Percentiles rank a stretch among this genome's conserved stretches.
Conservation (phyloP, 2,797 vertebrate species). For the Coreius guichenoti region DNA sequence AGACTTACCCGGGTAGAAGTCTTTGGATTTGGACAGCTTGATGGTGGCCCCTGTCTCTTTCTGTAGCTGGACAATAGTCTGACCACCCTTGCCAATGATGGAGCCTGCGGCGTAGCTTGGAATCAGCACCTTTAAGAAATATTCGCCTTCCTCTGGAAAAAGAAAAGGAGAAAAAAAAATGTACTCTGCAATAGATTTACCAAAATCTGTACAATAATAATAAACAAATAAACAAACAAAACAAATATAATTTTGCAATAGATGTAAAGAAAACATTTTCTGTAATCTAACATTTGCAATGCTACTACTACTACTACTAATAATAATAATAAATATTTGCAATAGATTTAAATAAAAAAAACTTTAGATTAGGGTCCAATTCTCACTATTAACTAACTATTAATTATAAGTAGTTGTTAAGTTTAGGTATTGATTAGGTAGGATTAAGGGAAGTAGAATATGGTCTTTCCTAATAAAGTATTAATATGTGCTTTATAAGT, state of each 20-base stretch:
- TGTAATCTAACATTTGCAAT: background rate
- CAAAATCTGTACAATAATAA: background rate
- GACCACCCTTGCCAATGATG: conserved; percentile 96
- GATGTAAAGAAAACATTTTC: background rate
- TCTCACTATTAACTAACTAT: background rate
- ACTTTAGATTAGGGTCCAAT: too few species aligned
- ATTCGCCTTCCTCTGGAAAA: conserved; percentile 86
- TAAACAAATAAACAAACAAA: background rate
- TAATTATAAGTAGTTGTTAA: background rate
- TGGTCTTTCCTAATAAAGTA: too few species aligned
- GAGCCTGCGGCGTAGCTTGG: conserved; percentile 96
- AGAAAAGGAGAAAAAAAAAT: background rate
- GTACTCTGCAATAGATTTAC: background rate
- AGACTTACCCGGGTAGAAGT: conserved; percentile 93
- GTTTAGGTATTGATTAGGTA: too few species aligned
- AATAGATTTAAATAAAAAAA: background rate
- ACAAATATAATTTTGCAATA: background rate
- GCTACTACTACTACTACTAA: background rate
- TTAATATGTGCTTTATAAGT: too few species aligned
- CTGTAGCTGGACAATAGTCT: conserved; percentile 95
- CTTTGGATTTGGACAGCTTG: conserved; percentile 98
- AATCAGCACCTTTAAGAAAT: conserved; percentile 97
- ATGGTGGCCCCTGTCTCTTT: conserved; percentile 96
- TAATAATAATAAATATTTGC: background rate
- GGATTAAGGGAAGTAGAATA: too few species aligned